These are phyloP conservation scores for Sarcoramphus papa DNA, from an alignment of 2,797 vertebrate genomes.

Conservation along the genomic window DNA sequence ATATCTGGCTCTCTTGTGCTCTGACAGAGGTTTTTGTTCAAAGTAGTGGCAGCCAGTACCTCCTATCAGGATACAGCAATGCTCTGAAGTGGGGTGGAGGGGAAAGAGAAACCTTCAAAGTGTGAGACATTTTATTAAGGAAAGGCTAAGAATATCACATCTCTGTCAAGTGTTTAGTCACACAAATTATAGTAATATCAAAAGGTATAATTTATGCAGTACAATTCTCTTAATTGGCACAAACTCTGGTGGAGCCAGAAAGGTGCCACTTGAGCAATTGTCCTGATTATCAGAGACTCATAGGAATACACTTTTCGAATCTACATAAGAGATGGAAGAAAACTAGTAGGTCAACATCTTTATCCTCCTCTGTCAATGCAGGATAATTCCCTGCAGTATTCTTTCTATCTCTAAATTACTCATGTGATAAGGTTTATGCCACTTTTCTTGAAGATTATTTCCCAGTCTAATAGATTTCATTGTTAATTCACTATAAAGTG, in stretches of 20 bases:
- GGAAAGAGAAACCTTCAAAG: constrained; percentile 31
- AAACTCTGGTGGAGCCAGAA: constrained; percentile 32
- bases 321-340: constrained; percentile 8
- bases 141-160: constrained; percentile 55
- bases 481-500: constrained; percentile 34
- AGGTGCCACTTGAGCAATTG: constrained; percentile 54
- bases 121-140: constrained; percentile 43
- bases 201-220: constrained; percentile 62
- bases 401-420: constrained; percentile 35
- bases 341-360: constrained; percentile 42
- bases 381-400: constrained; percentile 14
- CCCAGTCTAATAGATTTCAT: neutral
- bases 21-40: neutral
- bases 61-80: neutral
- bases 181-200: constrained; percentile 57
- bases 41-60: neutral
- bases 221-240: constrained; percentile 55
- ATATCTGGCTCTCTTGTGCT: neutral
- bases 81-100: neutral
- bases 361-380: constrained; percentile 34
- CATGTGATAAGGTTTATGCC: neutral
- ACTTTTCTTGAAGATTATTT: neutral
- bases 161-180: constrained; percentile 57
- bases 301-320: constrained; percentile 40
- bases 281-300: constrained; percentile 49